A percentile compares a stretch with the other conserved stretches of the same genome.
phyloP scores from a whole-genome alignment of 2,888 invertebrate species.

The Apodemia mormo region DNA sequence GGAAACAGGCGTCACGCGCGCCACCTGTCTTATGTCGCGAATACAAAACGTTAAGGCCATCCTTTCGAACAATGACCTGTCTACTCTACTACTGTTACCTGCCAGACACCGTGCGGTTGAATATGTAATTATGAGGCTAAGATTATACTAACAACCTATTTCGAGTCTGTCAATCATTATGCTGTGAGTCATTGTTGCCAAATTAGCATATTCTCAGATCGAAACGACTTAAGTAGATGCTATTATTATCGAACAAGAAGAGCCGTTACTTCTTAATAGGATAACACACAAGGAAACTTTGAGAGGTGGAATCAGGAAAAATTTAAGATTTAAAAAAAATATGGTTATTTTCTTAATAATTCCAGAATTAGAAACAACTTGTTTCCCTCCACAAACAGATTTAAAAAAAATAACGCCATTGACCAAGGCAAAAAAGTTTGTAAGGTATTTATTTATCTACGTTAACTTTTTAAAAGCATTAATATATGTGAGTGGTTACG shows the following conservation, averaged over 20 bases:
- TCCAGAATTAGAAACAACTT: too few relatives aligned
- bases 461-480: too few relatives aligned
- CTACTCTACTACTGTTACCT: constrained; percentile 40
- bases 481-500: too few relatives aligned
- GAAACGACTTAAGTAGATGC: neutral
- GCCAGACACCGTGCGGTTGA: constrained; percentile 25
- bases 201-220: neutral
- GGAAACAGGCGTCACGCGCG: constrained; percentile 68
- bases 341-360: too few relatives aligned
- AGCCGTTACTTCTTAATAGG: neutral
- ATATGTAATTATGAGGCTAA: constrained; percentile 24
- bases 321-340: too few relatives aligned
- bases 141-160: constrained; percentile 3
- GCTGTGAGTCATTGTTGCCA: neutral
- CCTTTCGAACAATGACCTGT: constrained; percentile 61
- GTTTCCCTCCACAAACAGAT: too few relatives aligned
- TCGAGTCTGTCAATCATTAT: constrained; percentile 6
- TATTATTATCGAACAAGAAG: neutral
- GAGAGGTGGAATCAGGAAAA: too few relatives aligned
- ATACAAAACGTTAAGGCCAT: constrained; percentile 51
- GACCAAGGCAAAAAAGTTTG: too few relatives aligned
- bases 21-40: constrained; percentile 55
- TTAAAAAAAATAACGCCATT: too few relatives aligned
- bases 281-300: neutral
- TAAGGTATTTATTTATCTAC: too few relatives aligned